Base-by-base conservation (phyloP, 2,113 vertebrate genomes). In the Cinclus mexicanus region DNA sequence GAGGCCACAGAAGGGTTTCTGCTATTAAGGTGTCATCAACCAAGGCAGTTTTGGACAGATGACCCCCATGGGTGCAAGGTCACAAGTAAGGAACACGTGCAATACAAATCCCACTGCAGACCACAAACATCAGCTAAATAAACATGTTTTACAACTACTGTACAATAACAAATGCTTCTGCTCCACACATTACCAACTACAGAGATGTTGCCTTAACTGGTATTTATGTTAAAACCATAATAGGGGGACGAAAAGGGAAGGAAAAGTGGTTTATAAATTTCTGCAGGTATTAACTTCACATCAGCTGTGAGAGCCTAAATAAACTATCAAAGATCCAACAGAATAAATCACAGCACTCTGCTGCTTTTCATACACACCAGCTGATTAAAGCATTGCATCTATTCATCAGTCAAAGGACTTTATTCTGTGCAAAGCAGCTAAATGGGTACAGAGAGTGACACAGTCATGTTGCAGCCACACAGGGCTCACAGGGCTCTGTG, bases 51-150 rank as follows among this genome's bases (percentile, higher is more conserved):
- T 42, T 16, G 93, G 85, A 49, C 25, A 71, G 25, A 33, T 0
- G 1, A n/a, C 16, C 0, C 2, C 52, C 2, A 5, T 1, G 4
- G 46, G n/a, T 21, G 41, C 1, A 0, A n/a, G 31, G 49, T 31
- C 33, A 22, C n/a, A 52, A 35, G 39, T 9, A 47, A 71, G 67
- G 63, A 83, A 53, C 3, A 23, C 72, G 37, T 4, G 9, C 31
- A 39, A 24, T 7, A 29, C 47, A 65, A 52, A 50, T 6, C 65
- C 61, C 57, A 5, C 65, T 8, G 23, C 33, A 75, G 60, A 83
- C 39, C 84, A 78, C 74, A 71, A 65, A 22, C 39, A 69, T 8
- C 80, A 87, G 46, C 91, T 15, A 59, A 90, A 82, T 2, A 79
- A 95, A 49, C 59, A 41, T 1, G 7, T 75, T 61, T 78, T 79